phyloP scores from a whole-genome alignment of 2,888 invertebrate species.

The Catocala fraxini region DNA sequence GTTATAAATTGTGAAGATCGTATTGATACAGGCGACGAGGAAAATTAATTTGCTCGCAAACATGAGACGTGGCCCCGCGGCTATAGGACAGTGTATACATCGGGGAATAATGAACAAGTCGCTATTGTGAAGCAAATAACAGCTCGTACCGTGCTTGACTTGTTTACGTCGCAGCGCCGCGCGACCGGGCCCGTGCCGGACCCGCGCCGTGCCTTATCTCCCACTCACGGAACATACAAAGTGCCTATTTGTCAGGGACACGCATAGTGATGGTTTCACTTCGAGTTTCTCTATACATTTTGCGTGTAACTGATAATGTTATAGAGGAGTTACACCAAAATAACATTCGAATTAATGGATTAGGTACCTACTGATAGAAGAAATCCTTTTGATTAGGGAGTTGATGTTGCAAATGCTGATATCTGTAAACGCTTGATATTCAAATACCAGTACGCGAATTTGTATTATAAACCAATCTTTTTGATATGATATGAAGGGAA shows the following conservation, averaged over 20 bases:
- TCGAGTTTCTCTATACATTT: no score
- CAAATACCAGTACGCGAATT: no score
- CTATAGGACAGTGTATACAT: neutral
- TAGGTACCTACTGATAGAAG: no score
- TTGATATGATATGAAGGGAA: no score
- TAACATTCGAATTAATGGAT: no score
- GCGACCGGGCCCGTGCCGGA: neutral
- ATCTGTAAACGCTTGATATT: no score
- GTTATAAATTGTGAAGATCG: neutral
- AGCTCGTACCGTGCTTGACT: constrained; percentile 1
- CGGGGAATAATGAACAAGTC: constrained; percentile 4
- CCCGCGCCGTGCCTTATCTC: neutral
- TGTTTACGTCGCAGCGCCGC: constrained; percentile 4
- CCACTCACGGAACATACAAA: constrained; percentile 7
- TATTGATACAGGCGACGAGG: constrained; percentile 8
- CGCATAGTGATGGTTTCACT: neutral
- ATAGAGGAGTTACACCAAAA: no score
- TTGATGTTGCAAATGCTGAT: no score
- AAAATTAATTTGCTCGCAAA: constrained; percentile 11
- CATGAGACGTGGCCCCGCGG: neutral
- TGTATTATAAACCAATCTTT: no score
- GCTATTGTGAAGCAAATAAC: constrained; percentile 12
- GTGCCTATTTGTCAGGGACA: constrained; percentile 13
- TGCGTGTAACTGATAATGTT: no score
- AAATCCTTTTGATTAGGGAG: no score